These are phyloP conservation scores for Cyclina sinensis DNA, from an alignment of 1,140 invertebrate species.

Conservation along the genomic window DNA sequence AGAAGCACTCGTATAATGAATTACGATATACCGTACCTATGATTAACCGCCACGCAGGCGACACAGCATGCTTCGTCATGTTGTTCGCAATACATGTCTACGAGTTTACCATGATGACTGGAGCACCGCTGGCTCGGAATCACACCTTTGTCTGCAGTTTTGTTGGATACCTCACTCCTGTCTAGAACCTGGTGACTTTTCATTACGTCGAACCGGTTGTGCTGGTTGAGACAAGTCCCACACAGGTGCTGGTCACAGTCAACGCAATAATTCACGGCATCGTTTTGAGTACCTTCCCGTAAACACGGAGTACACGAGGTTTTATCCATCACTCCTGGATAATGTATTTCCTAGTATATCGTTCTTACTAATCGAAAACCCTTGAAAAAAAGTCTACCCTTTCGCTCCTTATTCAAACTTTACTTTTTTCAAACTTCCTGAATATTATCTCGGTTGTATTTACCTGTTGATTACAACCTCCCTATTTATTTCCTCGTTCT, in stretches of 20 bases:
- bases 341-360: no score
- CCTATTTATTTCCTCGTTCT: not conserved
- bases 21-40: not conserved
- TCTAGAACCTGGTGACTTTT: not conserved
- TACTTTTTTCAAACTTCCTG: not conserved
- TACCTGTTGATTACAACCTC: not conserved
- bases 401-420: no score
- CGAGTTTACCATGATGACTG: not conserved
- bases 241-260: conserved; percentile 1
- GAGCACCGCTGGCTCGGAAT: not conserved
- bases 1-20: no score
- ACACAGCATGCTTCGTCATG: conserved; percentile 5
- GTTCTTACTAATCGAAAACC: no score
- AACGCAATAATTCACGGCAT: not conserved
- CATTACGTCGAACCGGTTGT: conserved; percentile 15
- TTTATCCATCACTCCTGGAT: not conserved
- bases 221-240: not conserved
- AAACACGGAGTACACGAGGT: not conserved
- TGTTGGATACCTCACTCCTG: not conserved
- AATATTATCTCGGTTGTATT: not conserved
- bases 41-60: not conserved
- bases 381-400: no score
- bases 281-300: not conserved
- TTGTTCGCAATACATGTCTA: not conserved
- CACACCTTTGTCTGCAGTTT: not conserved